Conservation (phyloP, 2,113 vertebrate genomes). For the Microcebus griseorufus region DNA sequence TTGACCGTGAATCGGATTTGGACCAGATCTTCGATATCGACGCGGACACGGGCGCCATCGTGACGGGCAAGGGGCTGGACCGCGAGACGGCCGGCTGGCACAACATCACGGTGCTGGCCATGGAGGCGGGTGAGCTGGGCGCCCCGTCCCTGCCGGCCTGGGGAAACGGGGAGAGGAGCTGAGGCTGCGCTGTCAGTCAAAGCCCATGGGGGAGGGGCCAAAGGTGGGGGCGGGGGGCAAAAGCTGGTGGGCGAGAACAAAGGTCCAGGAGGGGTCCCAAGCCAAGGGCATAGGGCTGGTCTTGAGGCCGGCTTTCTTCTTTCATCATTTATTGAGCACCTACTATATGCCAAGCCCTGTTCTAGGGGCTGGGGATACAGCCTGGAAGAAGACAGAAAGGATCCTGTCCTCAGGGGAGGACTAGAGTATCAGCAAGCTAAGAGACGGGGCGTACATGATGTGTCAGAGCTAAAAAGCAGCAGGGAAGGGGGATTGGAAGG, state of each 20-base stretch:
- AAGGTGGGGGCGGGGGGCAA: background rate
- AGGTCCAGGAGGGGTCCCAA: background rate
- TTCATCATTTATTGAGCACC: background rate
- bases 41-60: constrained; percentile 92
- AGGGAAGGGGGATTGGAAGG: background rate
- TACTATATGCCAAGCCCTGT: background rate
- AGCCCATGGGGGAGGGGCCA: background rate
- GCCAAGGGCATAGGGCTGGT: background rate
- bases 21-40: constrained; percentile 97
- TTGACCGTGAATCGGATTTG: constrained; percentile 91
- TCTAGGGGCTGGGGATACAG: too few species aligned
- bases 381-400: too few species aligned
- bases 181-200: background rate
- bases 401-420: background rate
- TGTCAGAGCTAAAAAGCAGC: background rate
- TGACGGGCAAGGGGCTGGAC: constrained; percentile 94
- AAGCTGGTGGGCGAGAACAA: too few species aligned
- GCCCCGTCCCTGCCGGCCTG: too few species aligned
- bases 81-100: constrained; percentile 97
- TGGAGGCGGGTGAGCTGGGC: constrained; percentile 92
- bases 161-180: background rate
- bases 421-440: background rate
- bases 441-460: rapidly evolving
- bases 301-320: background rate
- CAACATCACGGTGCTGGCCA: constrained; percentile 96